A percentile compares a stretch with the other conserved stretches of the same genome.
Conservation (phyloP, 2,797 vertebrate species). For the Corythornis leucogaster region DNA sequence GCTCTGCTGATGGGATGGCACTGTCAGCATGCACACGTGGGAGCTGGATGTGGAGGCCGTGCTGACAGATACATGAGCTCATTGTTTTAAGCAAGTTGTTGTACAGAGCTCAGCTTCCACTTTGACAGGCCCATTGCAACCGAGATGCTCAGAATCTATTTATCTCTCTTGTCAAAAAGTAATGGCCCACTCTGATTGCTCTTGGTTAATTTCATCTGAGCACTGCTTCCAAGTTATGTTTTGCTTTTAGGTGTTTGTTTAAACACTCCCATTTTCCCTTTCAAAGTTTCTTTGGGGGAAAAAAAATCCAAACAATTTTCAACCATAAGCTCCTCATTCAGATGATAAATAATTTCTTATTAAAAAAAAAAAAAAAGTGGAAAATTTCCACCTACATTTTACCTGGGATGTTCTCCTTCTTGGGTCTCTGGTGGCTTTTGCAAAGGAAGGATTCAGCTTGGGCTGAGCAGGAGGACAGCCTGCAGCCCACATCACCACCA, state of each 20-base stretch:
- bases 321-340: background rate
- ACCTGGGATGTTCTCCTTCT: background rate
- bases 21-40: background rate
- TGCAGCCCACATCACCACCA: rapidly evolving
- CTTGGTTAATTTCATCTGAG: background rate
- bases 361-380: background rate
- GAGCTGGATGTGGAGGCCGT: rapidly evolving
- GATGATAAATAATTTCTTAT: background rate
- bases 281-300: background rate
- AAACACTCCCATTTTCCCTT: background rate
- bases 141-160: background rate
- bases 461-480: background rate
- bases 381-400: background rate
- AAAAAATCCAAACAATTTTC: background rate
- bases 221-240: background rate
- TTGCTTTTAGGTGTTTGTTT: constrained; percentile 15
- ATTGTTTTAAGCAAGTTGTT: background rate
- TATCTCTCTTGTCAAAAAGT: background rate
- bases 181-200: background rate
- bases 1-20: rapidly evolving
- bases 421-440: background rate
- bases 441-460: background rate
- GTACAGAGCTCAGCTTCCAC: background rate
- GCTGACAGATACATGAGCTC: background rate
- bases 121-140: background rate